A percentile compares a stretch with the other conserved stretches of the same genome.
These are phyloP conservation scores for Antheraea yamamai DNA, from an alignment of 2,888 invertebrate species.

Conservation along the genomic window DNA sequence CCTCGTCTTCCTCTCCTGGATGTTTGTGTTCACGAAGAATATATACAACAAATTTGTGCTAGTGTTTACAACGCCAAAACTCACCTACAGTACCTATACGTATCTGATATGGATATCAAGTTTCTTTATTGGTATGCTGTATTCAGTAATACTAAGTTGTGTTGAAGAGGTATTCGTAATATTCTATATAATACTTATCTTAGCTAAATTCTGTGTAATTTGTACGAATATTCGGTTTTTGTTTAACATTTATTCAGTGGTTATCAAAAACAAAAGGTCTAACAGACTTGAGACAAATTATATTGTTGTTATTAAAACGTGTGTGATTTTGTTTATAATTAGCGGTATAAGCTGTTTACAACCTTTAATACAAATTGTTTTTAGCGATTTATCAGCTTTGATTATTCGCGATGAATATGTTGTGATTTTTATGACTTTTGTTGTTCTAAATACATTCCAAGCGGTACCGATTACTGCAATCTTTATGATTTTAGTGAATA, in stretches of 20 bases:
- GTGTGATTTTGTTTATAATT: conserved; percentile 49
- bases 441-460: conserved; percentile 35
- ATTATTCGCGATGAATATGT: background rate
- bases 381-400: too few relatives aligned
- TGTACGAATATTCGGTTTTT: conserved; percentile 52
- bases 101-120: conserved; percentile 47
- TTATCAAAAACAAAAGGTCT: conserved; percentile 30
- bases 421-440: conserved; percentile 20
- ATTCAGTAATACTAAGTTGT: conserved; percentile 5
- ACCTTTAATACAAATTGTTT: too few relatives aligned
- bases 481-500: conserved; percentile 9
- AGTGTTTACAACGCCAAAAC: conserved; percentile 46
- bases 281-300: conserved; percentile 11
- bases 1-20: conserved; percentile 53
- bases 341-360: conserved; percentile 57
- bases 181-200: conserved; percentile 44
- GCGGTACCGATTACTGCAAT: conserved; percentile 4
- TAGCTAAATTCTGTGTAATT: conserved; percentile 51
- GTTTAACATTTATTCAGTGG: conserved; percentile 51
- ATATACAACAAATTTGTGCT: conserved; percentile 62
- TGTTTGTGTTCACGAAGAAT: conserved; percentile 63
- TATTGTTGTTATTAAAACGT: conserved; percentile 30
- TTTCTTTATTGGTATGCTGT: conserved; percentile 43
- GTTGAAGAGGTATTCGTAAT: background rate
- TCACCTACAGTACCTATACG: conserved; percentile 39